These are phyloP conservation scores for Corythaeola cristata DNA, from an alignment of 2,113 vertebrate species.

Conservation along the genomic window DNA sequence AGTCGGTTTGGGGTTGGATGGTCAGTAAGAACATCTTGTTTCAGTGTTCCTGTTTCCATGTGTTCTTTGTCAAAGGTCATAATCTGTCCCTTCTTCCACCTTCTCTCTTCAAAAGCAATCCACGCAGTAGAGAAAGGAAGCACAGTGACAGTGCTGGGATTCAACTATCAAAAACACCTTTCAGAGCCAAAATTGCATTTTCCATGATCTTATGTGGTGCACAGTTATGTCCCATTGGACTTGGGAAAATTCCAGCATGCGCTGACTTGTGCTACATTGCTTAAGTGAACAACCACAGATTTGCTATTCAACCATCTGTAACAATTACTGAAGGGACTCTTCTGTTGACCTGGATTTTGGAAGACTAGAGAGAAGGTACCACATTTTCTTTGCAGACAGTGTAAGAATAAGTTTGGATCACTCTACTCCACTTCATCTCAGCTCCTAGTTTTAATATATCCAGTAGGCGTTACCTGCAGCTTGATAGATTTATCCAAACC, in stretches of 20 bases:
- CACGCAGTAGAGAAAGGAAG: not conserved
- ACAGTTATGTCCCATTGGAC: not conserved
- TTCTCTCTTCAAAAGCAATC: not conserved
- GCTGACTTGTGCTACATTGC: not conserved
- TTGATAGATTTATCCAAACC: not conserved
- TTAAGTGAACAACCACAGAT: not conserved
- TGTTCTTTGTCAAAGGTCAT: not conserved
- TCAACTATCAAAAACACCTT: constrained; percentile 33
- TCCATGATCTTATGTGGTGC: not conserved
- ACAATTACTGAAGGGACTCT: not conserved
- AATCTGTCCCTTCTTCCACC: not conserved
- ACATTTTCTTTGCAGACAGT: not conserved
- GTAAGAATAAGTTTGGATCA: not conserved
- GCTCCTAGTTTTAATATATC: not conserved
- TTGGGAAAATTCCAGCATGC: not conserved
- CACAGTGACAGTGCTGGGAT: not conserved
- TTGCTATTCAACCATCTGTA: not conserved
- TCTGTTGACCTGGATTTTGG: not conserved
- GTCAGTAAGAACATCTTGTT: not conserved
- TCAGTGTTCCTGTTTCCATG: not conserved
- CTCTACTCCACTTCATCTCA: not conserved
- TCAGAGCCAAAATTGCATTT: constrained; percentile 43
- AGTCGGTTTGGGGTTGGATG: not conserved
- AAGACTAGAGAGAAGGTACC: not conserved
- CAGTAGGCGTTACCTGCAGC: not conserved